Evolutionary conservation across 2,113 vertebrate species (phyloP).

Genomic region (Pseudorasbora parva): DNA sequence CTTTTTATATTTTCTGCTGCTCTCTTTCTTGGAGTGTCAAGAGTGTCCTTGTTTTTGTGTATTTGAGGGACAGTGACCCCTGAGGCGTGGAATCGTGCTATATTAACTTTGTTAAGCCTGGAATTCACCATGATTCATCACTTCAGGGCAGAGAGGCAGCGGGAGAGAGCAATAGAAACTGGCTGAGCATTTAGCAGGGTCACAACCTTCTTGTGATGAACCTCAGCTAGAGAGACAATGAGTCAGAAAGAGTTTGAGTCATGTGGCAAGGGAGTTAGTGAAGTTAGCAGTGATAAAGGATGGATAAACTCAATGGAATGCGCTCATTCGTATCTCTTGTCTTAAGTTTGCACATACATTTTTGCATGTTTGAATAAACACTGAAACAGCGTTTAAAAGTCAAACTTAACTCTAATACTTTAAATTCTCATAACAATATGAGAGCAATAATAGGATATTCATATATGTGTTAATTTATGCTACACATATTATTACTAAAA

Average conservation of each 20-base stretch:
- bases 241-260: conserved; percentile 21
- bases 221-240: conserved; percentile 35
- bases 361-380: neutral
- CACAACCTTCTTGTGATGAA: conserved; percentile 23
- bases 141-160: conserved; percentile 49
- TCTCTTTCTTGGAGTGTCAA: conserved; percentile 70
- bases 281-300: neutral
- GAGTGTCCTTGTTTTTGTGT: conserved; percentile 78
- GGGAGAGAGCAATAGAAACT: conserved; percentile 40
- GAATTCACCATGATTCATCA: conserved; percentile 70
- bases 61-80: conserved; percentile 72
- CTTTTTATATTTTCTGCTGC: conserved; percentile 66
- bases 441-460: too few species aligned
- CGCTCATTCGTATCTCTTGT: too few species aligned
- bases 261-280: conserved; percentile 18
- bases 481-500: too few species aligned
- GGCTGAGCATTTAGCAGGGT: conserved; percentile 40
- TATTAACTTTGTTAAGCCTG: conserved; percentile 89
- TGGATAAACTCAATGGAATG: neutral
- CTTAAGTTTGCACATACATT: neutral
- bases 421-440: neutral
- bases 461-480: too few species aligned
- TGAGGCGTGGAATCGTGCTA: conserved; percentile 79
- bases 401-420: neutral
- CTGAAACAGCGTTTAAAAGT: neutral